phyloP scores from a whole-genome alignment of 2,888 invertebrate genomes.

The Ormyrus thymus region DNA sequence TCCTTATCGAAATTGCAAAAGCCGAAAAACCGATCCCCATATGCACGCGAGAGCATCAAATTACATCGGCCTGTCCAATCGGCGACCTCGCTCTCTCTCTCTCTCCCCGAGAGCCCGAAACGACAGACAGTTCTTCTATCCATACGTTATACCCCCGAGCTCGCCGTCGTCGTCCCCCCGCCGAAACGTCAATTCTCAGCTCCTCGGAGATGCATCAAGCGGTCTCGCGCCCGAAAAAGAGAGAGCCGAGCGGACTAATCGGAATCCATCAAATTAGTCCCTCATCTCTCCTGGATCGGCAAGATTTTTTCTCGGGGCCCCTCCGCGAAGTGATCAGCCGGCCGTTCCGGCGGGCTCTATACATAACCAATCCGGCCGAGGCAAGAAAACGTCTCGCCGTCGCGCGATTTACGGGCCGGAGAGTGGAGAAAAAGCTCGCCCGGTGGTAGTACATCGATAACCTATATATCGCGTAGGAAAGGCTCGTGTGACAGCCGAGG shows the following conservation, averaged over 20 bases:
- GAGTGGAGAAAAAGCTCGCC: slow-evolving; percentile 44
- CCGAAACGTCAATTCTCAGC: slow-evolving; percentile 41
- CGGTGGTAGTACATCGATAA: slow-evolving; percentile 50
- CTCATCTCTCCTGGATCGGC: slow-evolving; percentile 27
- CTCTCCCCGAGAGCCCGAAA: background rate
- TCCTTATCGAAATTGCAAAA: slow-evolving; percentile 2
- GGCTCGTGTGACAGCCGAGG: slow-evolving; percentile 52
- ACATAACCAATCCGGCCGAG: background rate
- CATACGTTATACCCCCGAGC: background rate
- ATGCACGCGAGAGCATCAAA: background rate
- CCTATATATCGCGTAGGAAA: slow-evolving; percentile 45
- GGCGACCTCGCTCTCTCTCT: background rate
- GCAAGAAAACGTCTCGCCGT: slow-evolving; percentile 42
- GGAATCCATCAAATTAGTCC: slow-evolving; percentile 57
- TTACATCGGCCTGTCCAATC: slow-evolving; percentile 3
- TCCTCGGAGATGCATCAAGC: slow-evolving; percentile 48
- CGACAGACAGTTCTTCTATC: slow-evolving; percentile 25
- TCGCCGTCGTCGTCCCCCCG: background rate
- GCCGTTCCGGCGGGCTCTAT: background rate
- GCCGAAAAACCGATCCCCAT: slow-evolving; percentile 4
- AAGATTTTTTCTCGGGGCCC: slow-evolving; percentile 32
- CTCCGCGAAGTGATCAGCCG: slow-evolving; percentile 24
- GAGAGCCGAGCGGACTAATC: slow-evolving; percentile 48
- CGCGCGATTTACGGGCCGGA: slow-evolving; percentile 42
- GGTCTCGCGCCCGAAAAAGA: slow-evolving; percentile 26